A percentile compares a stretch with the other conserved stretches of the same genome.
phyloP scores from a whole-genome alignment of 2,888 invertebrate genomes.

The Eupithecia subumbrata region DNA sequence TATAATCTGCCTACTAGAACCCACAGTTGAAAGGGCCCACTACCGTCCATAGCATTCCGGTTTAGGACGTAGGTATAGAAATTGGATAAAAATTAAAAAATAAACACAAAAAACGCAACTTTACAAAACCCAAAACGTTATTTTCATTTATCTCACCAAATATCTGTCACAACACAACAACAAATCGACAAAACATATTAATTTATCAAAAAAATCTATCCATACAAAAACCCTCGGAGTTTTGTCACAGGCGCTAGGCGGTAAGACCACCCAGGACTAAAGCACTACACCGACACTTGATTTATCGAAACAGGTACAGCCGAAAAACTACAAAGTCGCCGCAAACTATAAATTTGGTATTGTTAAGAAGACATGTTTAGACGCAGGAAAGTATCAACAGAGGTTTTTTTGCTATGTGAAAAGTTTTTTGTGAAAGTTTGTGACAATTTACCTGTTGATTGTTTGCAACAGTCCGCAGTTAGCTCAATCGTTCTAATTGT shows the following conservation, averaged over 20 bases:
- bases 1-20: neutral
- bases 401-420: conserved; percentile 23
- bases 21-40: neutral
- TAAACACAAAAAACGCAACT: neutral
- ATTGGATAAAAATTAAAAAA: neutral
- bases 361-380: conserved; percentile 46
- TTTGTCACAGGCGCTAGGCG: conserved; percentile 30
- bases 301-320: conserved; percentile 36
- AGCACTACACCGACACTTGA: conserved; percentile 23
- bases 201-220: conserved; percentile 31
- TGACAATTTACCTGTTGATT: neutral
- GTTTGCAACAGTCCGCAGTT: too few species aligned
- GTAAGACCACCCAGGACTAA: conserved; percentile 35
- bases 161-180: conserved; percentile 24
- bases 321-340: conserved; percentile 36
- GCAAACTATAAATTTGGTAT: conserved; percentile 45
- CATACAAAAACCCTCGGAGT: conserved; percentile 14
- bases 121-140: neutral
- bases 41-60: too few species aligned
- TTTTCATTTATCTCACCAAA: conserved; percentile 14
- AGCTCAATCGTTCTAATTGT: too few species aligned
- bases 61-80: too few species aligned
- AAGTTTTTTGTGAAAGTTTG: conserved; percentile 19
- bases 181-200: conserved; percentile 26
- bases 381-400: conserved; percentile 38